phyloP scores from a whole-genome alignment of 2,888 invertebrate genomes.

The Eudasyphora cyanicolor region DNA sequence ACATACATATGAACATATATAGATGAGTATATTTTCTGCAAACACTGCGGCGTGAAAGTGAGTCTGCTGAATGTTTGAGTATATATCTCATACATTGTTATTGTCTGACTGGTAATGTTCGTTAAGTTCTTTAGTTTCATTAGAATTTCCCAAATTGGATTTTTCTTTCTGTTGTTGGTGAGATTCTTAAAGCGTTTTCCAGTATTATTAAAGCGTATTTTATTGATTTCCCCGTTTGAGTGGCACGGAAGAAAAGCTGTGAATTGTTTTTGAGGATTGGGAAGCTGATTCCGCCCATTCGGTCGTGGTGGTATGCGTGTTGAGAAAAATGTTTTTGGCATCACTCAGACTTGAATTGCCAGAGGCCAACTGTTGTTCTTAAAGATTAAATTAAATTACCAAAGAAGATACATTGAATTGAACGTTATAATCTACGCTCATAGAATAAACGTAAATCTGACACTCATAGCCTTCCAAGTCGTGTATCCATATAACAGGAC shows the following conservation, averaged over 20 bases:
- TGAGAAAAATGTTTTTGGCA: constrained; percentile 32
- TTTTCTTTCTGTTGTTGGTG: not conserved
- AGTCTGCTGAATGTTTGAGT: not conserved
- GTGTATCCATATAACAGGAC: too few species aligned
- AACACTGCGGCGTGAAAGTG: not conserved
- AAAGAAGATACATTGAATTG: not conserved
- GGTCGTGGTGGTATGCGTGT: not conserved
- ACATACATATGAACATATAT: not conserved
- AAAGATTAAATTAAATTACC: not conserved
- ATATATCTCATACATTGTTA: not conserved
- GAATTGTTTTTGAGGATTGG: constrained; percentile 42
- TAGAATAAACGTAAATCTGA: too few species aligned
- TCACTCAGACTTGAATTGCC: constrained; percentile 47
- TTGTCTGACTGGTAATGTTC: too few species aligned
- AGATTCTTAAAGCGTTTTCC: constrained; percentile 35
- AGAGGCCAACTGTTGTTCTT: constrained; percentile 37
- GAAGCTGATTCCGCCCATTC: too few species aligned
- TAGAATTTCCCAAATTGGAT: constrained; percentile 27
- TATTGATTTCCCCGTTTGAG: constrained; percentile 45
- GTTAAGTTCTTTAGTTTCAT: constrained; percentile 36
- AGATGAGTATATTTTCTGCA: not conserved
- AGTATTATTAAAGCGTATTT: constrained; percentile 1
- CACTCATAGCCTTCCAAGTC: too few species aligned
- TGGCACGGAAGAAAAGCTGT: constrained; percentile 36
- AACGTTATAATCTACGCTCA: too few species aligned